A percentile compares a stretch with the other conserved stretches of the same genome.
These are phyloP conservation scores for Diorhabda elongata DNA, from an alignment of 1,140 invertebrate species.

Conservation along the genomic window DNA sequence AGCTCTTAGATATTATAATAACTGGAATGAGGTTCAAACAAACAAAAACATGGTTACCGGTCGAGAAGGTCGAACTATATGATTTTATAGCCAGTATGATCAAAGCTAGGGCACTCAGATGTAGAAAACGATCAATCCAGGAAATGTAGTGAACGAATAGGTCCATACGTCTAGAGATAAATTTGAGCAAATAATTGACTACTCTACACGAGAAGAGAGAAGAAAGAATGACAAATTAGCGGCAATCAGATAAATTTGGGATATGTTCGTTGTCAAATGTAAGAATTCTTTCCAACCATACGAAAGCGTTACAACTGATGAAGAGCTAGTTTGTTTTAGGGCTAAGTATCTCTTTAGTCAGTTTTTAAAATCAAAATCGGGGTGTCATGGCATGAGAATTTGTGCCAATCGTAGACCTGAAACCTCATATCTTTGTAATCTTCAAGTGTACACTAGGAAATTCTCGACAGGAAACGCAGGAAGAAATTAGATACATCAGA, in stretches of 20 bases:
- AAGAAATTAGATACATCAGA: too few relatives aligned
- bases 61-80: too few relatives aligned
- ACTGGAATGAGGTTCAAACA: too few relatives aligned
- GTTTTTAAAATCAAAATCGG: neutral
- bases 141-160: too few relatives aligned
- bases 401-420: slow-evolving; percentile 18
- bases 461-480: too few relatives aligned
- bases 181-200: neutral
- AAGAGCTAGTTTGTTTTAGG: slow-evolving; percentile 20
- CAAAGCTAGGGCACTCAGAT: too few relatives aligned
- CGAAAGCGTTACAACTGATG: slow-evolving; percentile 28
- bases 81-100: too few relatives aligned
- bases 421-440: slow-evolving; percentile 27
- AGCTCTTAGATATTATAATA: too few relatives aligned
- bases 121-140: too few relatives aligned
- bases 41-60: too few relatives aligned
- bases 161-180: too few relatives aligned
- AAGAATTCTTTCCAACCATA: slow-evolving; percentile 31
- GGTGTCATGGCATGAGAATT: slow-evolving; percentile 24
- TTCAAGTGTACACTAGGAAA: slow-evolving; percentile 31
- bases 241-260: slow-evolving; percentile 39
- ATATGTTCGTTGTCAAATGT: slow-evolving; percentile 25
- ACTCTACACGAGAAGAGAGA: slow-evolving; percentile 22
- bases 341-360: slow-evolving; percentile 17
- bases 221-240: slow-evolving; percentile 39